These are phyloP conservation scores for Helogale parvula DNA, from an alignment of 2,113 vertebrate genomes.

Conservation along the genomic window DNA sequence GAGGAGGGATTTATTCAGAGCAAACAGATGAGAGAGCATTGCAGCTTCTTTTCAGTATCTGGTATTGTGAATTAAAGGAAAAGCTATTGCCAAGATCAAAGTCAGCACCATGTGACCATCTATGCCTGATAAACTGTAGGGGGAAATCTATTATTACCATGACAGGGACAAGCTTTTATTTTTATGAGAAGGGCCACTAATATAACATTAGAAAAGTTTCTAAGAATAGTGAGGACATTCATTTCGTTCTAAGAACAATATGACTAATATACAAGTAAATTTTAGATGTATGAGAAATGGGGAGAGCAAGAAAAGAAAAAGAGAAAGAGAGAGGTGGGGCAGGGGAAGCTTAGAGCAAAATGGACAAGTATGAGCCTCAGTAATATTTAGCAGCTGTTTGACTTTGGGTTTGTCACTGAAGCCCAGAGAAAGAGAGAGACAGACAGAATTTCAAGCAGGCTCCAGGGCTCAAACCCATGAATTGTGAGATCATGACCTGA, in stretches of 20 bases:
- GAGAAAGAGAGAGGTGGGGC: background rate
- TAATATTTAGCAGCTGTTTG: background rate
- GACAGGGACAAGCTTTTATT: background rate
- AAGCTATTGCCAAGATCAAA: slow-evolving; percentile 29
- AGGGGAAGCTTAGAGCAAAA: background rate
- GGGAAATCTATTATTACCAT: background rate
- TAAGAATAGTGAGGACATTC: background rate
- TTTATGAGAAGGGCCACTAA: background rate
- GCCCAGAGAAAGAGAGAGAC: too few species aligned
- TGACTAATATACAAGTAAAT: background rate
- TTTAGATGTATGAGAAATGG: background rate
- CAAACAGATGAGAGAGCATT: background rate
- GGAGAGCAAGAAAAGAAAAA: background rate
- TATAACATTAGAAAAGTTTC: background rate
- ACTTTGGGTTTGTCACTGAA: background rate
- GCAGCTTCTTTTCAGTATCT: background rate
- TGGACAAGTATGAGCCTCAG: background rate
- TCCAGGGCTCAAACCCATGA: too few species aligned
- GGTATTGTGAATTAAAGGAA: slow-evolving; percentile 39
- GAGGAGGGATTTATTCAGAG: slow-evolving; percentile 32
- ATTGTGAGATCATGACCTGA: too few species aligned
- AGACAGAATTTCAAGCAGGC: too few species aligned
- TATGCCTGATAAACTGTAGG: background rate
- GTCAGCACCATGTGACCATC: background rate
- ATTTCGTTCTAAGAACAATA: background rate